Evolutionary conservation across 2,888 invertebrate species (phyloP).

Genomic region (Alloplasta piceator): DNA sequence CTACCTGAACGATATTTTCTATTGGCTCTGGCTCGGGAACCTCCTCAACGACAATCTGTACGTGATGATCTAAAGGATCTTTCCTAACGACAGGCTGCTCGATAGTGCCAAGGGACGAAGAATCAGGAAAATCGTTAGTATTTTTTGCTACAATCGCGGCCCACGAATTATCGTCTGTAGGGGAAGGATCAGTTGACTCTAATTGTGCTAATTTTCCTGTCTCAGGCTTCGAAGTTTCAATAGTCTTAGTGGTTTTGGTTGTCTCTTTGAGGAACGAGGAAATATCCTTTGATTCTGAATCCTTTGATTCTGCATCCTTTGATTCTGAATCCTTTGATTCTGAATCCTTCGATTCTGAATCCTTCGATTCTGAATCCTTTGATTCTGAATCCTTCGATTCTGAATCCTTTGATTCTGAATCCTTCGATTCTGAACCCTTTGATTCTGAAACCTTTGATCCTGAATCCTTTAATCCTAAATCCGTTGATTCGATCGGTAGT

Average conservation of each 20-base stretch:
- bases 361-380: constrained; percentile 63
- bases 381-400: constrained; percentile 61
- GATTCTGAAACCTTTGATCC: constrained; percentile 85
- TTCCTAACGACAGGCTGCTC: constrained; percentile 38
- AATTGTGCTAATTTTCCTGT: constrained; percentile 39
- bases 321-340: constrained; percentile 36
- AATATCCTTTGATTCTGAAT: constrained; percentile 30
- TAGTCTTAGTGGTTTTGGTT: no score
- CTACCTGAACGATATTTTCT: constrained; percentile 78
- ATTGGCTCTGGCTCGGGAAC: constrained; percentile 75
- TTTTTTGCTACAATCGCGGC: constrained; percentile 76
- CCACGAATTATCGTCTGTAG: constrained; percentile 70
- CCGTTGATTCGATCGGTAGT: constrained; percentile 30
- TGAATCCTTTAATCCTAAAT: constrained; percentile 45
- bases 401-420: no score
- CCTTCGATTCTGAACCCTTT: no score
- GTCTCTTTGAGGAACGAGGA: background rate
- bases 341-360: constrained; percentile 33
- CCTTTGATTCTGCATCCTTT: constrained; percentile 36
- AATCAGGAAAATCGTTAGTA: constrained; percentile 61
- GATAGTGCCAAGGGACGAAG: background rate
- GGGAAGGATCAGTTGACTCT: constrained; percentile 64
- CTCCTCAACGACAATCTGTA: constrained; percentile 77
- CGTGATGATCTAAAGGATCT: constrained; percentile 65
- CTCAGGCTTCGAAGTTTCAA: constrained; percentile 22